phyloP scores from a whole-genome alignment of 2,113 vertebrate genomes.

The Sinocyclocheilus maitianheensis region DNA sequence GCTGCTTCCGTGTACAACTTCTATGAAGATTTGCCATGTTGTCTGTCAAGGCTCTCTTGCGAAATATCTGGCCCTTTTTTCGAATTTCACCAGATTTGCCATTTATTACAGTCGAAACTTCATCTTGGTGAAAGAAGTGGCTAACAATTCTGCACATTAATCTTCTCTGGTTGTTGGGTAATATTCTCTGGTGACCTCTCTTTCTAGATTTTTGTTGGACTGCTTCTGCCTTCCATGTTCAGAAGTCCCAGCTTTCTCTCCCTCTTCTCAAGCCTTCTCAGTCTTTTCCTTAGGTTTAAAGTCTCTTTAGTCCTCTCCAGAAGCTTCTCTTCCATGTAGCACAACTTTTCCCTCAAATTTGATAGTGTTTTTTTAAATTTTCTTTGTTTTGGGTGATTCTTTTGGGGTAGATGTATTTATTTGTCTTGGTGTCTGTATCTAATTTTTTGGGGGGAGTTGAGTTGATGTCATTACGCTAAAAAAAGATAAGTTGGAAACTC shows the following conservation, averaged over 20 bases:
- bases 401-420: slow-evolving; percentile 33
- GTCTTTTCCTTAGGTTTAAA: slow-evolving; percentile 31
- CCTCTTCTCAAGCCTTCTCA: too few species aligned
- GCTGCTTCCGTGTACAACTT: not conserved
- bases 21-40: slow-evolving; percentile 42
- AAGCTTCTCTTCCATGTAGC: slow-evolving; percentile 39
- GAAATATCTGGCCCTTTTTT: slow-evolving; percentile 47
- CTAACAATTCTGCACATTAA: slow-evolving; percentile 32
- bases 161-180: slow-evolving; percentile 11
- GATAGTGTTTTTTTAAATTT: not conserved
- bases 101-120: slow-evolving; percentile 38
- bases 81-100: slow-evolving; percentile 44
- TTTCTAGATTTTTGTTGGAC: too few species aligned
- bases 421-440: slow-evolving; percentile 17
- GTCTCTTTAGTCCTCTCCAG: slow-evolving; percentile 26
- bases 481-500: not conserved
- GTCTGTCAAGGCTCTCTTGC: slow-evolving; percentile 28
- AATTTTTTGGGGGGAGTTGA: not conserved
- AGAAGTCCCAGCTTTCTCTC: too few species aligned
- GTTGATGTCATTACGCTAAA: slow-evolving; percentile 1
- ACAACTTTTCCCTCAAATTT: slow-evolving; percentile 22
- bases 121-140: slow-evolving; percentile 36
- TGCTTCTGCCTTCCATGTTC: too few species aligned
- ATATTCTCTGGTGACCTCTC: too few species aligned
- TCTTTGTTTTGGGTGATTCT: not conserved